A percentile compares a stretch with the other conserved stretches of the same genome.
Conservation (phyloP, 35 echinoderm and acorn worm genomes). For the Diadema setosum region DNA sequence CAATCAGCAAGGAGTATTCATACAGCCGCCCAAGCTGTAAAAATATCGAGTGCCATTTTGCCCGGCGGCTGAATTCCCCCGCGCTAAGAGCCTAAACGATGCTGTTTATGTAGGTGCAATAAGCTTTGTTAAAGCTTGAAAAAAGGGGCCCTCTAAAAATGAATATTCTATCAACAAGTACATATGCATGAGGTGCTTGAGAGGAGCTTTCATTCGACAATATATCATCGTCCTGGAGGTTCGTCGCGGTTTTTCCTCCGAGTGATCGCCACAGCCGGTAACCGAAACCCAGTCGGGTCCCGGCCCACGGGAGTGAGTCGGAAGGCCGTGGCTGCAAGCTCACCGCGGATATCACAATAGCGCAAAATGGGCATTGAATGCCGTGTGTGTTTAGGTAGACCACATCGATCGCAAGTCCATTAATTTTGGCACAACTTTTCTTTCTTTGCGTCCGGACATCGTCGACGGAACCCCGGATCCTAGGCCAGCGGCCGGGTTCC, state of each 20-base stretch:
- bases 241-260: background rate
- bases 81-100: slow-evolving; percentile 41
- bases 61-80: slow-evolving; percentile 51
- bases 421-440: slow-evolving; percentile 34
- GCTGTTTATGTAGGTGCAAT: slow-evolving; percentile 69
- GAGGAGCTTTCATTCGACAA: background rate
- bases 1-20: slow-evolving; percentile 34
- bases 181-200: slow-evolving; percentile 11
- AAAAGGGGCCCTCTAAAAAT: slow-evolving; percentile 42
- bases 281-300: background rate
- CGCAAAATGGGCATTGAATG: slow-evolving; percentile 61
- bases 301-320: background rate
- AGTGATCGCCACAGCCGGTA: background rate
- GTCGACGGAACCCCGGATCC: background rate
- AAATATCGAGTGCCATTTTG: slow-evolving; percentile 52
- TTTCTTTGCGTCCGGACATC: background rate
- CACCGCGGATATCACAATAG: slow-evolving; percentile 22
- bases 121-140: slow-evolving; percentile 70
- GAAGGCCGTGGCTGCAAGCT: background rate
- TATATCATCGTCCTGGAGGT: background rate
- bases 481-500: background rate
- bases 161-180: slow-evolving; percentile 57
- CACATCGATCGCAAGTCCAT: slow-evolving; percentile 58
- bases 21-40: slow-evolving; percentile 52
- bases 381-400: slow-evolving; percentile 40